phyloP scores from a whole-genome alignment of 1,140 invertebrate genomes.

The Parapsyche elsis region DNA sequence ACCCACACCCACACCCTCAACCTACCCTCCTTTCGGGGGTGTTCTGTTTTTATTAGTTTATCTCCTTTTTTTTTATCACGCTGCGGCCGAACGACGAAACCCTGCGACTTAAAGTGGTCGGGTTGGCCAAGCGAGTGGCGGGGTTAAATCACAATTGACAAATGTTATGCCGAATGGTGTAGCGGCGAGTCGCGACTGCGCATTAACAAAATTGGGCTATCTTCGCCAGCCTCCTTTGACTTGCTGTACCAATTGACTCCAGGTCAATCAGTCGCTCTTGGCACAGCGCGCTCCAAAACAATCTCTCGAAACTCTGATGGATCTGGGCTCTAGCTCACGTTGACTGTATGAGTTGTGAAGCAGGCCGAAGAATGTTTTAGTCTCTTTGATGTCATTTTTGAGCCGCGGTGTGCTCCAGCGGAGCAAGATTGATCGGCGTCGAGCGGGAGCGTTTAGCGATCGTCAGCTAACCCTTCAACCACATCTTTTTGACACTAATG shows the following conservation, averaged over 20 bases:
- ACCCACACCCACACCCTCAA: not conserved
- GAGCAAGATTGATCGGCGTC: constrained; percentile 28
- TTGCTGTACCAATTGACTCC: constrained; percentile 38
- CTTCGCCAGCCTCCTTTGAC: constrained; percentile 20
- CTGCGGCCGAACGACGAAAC: not conserved
- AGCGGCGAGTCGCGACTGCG: not conserved
- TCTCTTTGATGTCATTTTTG: not conserved
- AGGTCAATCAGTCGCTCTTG: constrained; percentile 4
- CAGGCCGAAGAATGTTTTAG: no score
- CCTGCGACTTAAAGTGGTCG: not conserved
- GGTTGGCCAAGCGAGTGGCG: not conserved
- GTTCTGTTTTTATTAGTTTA: not conserved
- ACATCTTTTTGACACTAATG: constrained; percentile 43
- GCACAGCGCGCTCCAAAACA: not conserved
- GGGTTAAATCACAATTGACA: constrained; percentile 35
- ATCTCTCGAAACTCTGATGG: not conserved
- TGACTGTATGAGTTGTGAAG: no score
- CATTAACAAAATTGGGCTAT: not conserved
- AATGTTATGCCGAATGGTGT: not conserved
- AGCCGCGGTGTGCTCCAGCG: not conserved
- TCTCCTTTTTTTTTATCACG: constrained; percentile 5
- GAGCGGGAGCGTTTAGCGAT: constrained; percentile 2
- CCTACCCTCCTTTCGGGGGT: not conserved
- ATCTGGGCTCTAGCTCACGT: not conserved
- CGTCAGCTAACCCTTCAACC: constrained; percentile 34